A percentile compares a stretch with the other conserved stretches of the same genome.
phyloP scores from a whole-genome alignment of 2,888 invertebrate species.

The Atethmia centrago region DNA sequence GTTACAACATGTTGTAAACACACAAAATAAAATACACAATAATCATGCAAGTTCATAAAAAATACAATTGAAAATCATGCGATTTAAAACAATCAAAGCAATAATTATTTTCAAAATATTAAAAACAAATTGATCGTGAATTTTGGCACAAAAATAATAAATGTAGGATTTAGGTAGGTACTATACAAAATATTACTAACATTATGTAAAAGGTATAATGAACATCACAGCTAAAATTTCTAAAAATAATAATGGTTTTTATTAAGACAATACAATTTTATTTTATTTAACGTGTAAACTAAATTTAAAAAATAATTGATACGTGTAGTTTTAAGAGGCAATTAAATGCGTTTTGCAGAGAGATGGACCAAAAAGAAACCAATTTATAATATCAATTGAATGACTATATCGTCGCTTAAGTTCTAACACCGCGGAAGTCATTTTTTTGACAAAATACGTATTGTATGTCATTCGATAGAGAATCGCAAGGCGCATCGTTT shows the following conservation, averaged over 20 bases:
- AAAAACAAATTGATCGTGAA: slow-evolving; percentile 48
- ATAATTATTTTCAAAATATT: slow-evolving; percentile 29
- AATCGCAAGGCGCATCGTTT: no score
- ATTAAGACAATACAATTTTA: slow-evolving; percentile 25
- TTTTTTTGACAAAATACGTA: no score
- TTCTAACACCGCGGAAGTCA: no score
- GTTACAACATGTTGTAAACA: slow-evolving; percentile 13
- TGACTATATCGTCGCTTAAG: no score
- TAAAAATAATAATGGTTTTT: slow-evolving; percentile 33
- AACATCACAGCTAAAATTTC: slow-evolving; percentile 72
- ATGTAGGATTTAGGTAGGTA: slow-evolving; percentile 28
- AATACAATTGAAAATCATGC: slow-evolving; percentile 53
- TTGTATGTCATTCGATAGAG: no score
- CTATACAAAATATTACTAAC: slow-evolving; percentile 55
- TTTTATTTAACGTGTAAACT: not conserved
- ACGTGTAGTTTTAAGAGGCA: slow-evolving; percentile 27
- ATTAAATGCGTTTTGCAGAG: slow-evolving; percentile 42
- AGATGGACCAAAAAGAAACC: slow-evolving; percentile 20
- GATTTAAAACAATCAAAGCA: slow-evolving; percentile 50
- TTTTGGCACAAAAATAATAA: slow-evolving; percentile 63
- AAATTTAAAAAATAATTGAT: slow-evolving; percentile 7
- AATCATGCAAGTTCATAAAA: slow-evolving; percentile 46
- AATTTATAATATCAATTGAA: slow-evolving; percentile 1
- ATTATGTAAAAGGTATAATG: slow-evolving; percentile 62
- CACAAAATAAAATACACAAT: slow-evolving; percentile 14